Conservation (phyloP, 2,113 vertebrate species). For the Nipponia nippon region DNA sequence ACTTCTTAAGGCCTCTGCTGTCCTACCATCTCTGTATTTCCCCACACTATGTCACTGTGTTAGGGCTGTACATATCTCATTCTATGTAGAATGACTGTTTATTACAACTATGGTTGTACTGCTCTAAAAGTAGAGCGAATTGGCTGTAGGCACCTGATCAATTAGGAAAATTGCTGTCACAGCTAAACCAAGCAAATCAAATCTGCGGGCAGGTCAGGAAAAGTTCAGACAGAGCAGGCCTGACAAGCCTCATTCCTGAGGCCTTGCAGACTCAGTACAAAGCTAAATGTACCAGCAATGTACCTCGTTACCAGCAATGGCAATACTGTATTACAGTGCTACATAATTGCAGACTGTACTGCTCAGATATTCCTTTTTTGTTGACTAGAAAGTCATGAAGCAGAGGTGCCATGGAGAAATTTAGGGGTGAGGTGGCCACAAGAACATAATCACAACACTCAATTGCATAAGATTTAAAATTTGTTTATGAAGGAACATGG, state of each 20-base stretch:
- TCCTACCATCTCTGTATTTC: neutral
- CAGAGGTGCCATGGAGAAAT: rapidly evolving
- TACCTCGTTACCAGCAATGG: neutral
- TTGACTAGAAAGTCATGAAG: neutral
- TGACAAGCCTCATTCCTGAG: neutral
- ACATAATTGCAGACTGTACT: neutral
- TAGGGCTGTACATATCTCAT: neutral
- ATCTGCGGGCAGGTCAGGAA: neutral
- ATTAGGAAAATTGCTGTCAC: neutral
- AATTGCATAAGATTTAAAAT: neutral
- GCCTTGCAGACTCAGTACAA: neutral
- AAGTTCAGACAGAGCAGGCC: neutral
- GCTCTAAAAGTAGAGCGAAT: neutral
- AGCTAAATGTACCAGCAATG: neutral
- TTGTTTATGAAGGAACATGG: neutral
- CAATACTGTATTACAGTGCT: neutral
- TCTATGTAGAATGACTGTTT: neutral
- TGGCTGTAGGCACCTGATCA: neutral
- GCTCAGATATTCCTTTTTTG: neutral
- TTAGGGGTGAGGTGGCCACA: neutral
- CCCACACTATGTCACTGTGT: neutral
- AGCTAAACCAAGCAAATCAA: neutral
- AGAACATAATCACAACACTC: neutral
- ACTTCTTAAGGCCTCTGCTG: neutral
- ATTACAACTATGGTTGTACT: neutral